phyloP scores from a whole-genome alignment of 2,888 invertebrate species.

The Hypselothyrea guttata region DNA sequence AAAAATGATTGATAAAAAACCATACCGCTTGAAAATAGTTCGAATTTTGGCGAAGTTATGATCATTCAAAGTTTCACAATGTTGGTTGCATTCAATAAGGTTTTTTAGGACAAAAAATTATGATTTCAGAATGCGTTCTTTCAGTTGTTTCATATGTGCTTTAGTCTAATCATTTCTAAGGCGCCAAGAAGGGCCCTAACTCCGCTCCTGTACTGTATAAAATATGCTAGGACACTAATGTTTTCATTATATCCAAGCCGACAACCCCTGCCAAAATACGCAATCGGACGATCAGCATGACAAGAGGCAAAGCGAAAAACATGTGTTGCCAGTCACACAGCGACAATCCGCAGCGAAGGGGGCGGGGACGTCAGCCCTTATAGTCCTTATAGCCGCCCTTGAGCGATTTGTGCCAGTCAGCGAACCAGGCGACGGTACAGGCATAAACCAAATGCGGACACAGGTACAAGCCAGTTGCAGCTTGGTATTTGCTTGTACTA shows the following conservation, averaged over 20 bases:
- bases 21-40: too few species aligned
- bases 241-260: conserved; percentile 60
- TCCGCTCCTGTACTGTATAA: conserved; percentile 48
- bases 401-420: too few species aligned
- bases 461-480: conserved; percentile 53
- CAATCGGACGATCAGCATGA: conserved; percentile 78
- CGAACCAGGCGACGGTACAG: conserved; percentile 15
- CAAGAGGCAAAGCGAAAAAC: conserved; percentile 67
- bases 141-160: too few species aligned
- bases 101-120: not conserved
- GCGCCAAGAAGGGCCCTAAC: not conserved
- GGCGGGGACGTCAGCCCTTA: too few species aligned
- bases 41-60: too few species aligned
- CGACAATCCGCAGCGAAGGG: conserved; percentile 38
- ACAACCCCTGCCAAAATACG: conserved; percentile 34
- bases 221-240: conserved; percentile 72
- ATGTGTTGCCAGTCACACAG: conserved; percentile 82
- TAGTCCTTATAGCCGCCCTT: not conserved
- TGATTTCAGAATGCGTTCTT: too few species aligned
- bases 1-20: too few species aligned
- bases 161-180: too few species aligned
- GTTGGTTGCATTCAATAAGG: too few species aligned
- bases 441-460: not conserved
- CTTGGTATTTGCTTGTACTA: conserved; percentile 79
- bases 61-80: too few species aligned